Percentiles rank a stretch among this genome's conserved stretches.
Conservation (phyloP, 2,113 vertebrate genomes). For the Etheostoma cragini region DNA sequence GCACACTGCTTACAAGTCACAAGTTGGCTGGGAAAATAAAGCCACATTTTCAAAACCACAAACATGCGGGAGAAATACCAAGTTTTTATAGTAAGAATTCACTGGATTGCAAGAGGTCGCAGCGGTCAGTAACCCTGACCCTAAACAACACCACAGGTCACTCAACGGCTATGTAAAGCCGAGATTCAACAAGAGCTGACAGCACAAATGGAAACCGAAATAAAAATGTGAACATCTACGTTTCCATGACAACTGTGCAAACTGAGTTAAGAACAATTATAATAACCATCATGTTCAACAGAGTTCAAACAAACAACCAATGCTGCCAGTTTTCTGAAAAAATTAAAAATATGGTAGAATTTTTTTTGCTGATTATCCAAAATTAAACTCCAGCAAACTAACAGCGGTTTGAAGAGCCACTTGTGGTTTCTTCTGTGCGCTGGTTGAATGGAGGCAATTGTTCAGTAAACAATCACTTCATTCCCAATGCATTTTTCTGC, state of each 20-base stretch:
- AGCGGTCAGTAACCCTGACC: no score
- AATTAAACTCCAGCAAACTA: conserved; percentile 20
- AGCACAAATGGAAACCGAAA: not conserved
- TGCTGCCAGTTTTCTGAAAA: not conserved
- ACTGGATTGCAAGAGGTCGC: not conserved
- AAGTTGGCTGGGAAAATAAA: no score
- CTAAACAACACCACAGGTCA: not conserved
- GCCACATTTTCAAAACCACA: no score
- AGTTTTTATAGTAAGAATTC: no score
- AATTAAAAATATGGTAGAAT: not conserved
- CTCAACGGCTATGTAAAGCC: not conserved
- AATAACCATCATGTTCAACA: no score
- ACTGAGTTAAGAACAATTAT: no score
- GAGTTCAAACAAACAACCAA: not conserved
- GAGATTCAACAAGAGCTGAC: not conserved
- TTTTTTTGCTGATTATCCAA: conserved; percentile 2
- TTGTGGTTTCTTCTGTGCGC: not conserved
- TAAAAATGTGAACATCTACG: not conserved
- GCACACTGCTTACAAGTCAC: no score
- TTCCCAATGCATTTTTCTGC: not conserved
- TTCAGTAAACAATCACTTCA: conserved; percentile 14
- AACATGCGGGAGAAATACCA: no score
- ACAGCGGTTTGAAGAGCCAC: conserved; percentile 30
- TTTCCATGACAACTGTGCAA: not conserved
- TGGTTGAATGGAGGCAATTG: conserved; percentile 11